Percentiles rank a stretch among this genome's conserved stretches.
Conservation (phyloP, 1,140 invertebrate genomes). For the Platyura marginata region DNA sequence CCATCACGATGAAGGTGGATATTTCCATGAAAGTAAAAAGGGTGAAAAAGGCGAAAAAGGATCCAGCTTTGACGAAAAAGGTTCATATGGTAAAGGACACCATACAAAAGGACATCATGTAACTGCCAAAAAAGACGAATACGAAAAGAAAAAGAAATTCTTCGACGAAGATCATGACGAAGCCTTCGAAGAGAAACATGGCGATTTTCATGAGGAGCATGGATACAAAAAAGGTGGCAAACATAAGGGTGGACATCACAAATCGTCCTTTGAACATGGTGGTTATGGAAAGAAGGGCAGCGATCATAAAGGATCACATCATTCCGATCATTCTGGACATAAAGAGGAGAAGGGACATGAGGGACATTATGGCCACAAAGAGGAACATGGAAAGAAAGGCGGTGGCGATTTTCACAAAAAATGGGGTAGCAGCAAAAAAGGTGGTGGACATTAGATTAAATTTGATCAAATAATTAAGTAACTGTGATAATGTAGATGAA, state of each 20-base stretch:
- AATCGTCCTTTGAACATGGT: constrained; percentile 47
- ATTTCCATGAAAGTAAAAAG: constrained; percentile 53
- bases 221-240: constrained; percentile 46
- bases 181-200: constrained; percentile 48
- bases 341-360: constrained; percentile 40
- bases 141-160: constrained; percentile 66
- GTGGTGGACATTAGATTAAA: constrained; percentile 33
- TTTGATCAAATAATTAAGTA: too few relatives aligned
- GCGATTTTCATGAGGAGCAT: constrained; percentile 46
- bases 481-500: too few relatives aligned
- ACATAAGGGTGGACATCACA: constrained; percentile 50
- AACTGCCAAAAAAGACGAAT: constrained; percentile 59
- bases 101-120: constrained; percentile 61
- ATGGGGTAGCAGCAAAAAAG: constrained; percentile 31
- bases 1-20: constrained; percentile 51
- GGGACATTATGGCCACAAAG: constrained; percentile 40
- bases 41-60: constrained; percentile 56
- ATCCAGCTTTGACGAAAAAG: constrained; percentile 35
- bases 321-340: constrained; percentile 17
- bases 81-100: constrained; percentile 57
- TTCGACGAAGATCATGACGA: constrained; percentile 65
- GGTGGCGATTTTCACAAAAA: constrained; percentile 33
- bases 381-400: constrained; percentile 43
- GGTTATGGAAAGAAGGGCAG: constrained; percentile 51
- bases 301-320: constrained; percentile 29